Evolutionary conservation across 2,888 invertebrate genomes (phyloP).

Genomic region (Ariolimax columbianus): DNA sequence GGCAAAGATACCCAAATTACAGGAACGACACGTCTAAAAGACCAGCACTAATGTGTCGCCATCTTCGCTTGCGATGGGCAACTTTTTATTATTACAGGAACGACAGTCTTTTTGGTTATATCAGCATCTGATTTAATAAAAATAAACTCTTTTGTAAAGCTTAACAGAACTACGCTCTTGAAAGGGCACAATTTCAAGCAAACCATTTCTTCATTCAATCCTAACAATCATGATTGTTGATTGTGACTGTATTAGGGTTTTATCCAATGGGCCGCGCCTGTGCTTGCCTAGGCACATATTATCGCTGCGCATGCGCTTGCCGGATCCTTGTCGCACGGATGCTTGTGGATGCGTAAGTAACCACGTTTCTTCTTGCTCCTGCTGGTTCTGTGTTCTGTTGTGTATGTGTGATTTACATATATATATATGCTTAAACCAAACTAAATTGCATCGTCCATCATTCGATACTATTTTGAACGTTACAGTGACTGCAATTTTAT

Average conservation of each 20-base stretch:
- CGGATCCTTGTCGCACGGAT: neutral
- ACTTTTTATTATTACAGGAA: no score
- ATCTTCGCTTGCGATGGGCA: no score
- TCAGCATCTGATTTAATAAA: no score
- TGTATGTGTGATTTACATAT: neutral
- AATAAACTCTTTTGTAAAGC: no score
- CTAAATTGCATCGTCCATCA: neutral
- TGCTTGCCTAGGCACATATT: constrained; percentile 18
- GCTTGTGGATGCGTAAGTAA: constrained; percentile 12
- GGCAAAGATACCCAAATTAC: no score
- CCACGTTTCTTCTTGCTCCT: neutral
- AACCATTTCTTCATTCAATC: no score
- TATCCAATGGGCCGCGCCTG: constrained; percentile 8
- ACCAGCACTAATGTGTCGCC: no score
- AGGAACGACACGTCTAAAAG: no score
- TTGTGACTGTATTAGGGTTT: neutral
- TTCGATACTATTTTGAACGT: neutral
- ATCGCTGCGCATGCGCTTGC: constrained; percentile 4
- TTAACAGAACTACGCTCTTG: no score
- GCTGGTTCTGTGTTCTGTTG: neutral
- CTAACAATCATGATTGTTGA: neutral
- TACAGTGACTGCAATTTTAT: neutral
- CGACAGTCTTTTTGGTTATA: no score
- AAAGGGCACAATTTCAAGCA: no score
- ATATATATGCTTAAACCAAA: neutral